These are phyloP conservation scores for Pachydiplax longipennis DNA, from an alignment of 2,888 invertebrate genomes.

Conservation along the genomic window DNA sequence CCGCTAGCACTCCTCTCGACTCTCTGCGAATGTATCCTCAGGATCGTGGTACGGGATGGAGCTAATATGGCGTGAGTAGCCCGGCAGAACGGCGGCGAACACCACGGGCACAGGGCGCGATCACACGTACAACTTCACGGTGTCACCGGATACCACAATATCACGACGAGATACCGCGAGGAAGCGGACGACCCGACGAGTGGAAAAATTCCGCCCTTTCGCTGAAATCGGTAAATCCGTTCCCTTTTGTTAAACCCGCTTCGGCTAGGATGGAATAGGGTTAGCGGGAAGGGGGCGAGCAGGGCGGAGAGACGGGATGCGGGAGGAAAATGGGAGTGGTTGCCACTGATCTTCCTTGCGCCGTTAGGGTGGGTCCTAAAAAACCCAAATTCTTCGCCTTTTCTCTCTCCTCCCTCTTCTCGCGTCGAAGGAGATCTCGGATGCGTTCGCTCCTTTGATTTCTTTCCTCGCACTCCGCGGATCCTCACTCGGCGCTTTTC, in stretches of 20 bases:
- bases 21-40: not conserved
- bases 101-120: not conserved
- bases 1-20: not conserved
- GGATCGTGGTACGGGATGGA: slow-evolving; percentile 9
- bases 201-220: not conserved
- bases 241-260: not conserved
- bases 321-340: slow-evolving; percentile 40
- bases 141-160: not conserved
- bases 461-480: not conserved
- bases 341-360: slow-evolving; percentile 39
- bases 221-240: slow-evolving; percentile 6
- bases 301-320: slow-evolving; percentile 24
- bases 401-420: not conserved
- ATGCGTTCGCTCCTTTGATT: not conserved
- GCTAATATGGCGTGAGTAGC: slow-evolving; percentile 29
- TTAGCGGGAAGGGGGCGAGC: slow-evolving; percentile 6
- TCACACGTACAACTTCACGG: not conserved
- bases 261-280: slow-evolving; percentile 32
- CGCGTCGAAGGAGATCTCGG: not conserved
- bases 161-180: not conserved
- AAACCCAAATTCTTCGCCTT: not conserved
- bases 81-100: not conserved
- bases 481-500: not conserved
- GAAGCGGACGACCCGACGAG: not conserved
- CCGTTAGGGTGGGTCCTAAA: slow-evolving; percentile 32